phyloP scores from a whole-genome alignment of 1,140 invertebrate genomes.

The Drosophila kepulauana region DNA sequence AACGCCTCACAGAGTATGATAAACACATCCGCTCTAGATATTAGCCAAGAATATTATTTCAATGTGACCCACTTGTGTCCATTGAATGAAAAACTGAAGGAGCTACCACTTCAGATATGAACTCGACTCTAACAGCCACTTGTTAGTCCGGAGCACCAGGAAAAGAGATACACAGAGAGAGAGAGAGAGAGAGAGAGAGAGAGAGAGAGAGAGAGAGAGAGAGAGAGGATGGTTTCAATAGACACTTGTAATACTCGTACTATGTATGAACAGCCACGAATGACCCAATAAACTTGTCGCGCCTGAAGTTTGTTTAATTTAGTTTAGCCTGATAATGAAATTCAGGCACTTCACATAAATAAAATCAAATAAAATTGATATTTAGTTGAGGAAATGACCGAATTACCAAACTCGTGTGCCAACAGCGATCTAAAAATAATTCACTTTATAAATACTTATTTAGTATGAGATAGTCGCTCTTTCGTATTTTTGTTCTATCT shows the following conservation, averaged over 20 bases:
- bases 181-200: slow-evolving; percentile 18
- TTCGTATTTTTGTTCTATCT: background rate
- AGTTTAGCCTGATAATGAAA: slow-evolving; percentile 22
- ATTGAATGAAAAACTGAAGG: slow-evolving; percentile 26
- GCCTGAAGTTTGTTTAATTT: slow-evolving; percentile 2
- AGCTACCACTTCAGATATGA: slow-evolving; percentile 38
- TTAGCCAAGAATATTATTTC: slow-evolving; percentile 62
- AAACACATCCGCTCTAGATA: slow-evolving; percentile 71
- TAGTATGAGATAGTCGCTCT: background rate
- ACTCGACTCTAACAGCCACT: slow-evolving; percentile 25
- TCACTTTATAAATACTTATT: background rate
- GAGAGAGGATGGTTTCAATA: slow-evolving; percentile 23
- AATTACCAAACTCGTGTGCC: background rate
- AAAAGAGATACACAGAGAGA: background rate
- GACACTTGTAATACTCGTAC: slow-evolving; percentile 7
- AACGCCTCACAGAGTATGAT: slow-evolving; percentile 45
- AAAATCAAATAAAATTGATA: slow-evolving; percentile 2
- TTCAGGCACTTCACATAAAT: slow-evolving; percentile 10
- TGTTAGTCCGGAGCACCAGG: slow-evolving; percentile 26
- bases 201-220: slow-evolving; percentile 2
- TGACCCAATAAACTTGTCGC: slow-evolving; percentile 36
- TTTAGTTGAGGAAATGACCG: slow-evolving; percentile 12
- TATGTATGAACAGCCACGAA: slow-evolving; percentile 4
- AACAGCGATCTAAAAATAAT: slow-evolving; percentile 14
- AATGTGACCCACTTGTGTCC: slow-evolving; percentile 66